A percentile compares a stretch with the other conserved stretches of the same genome.
phyloP scores from a whole-genome alignment of 2,888 invertebrate genomes.

The Oscheius sp. region DNA sequence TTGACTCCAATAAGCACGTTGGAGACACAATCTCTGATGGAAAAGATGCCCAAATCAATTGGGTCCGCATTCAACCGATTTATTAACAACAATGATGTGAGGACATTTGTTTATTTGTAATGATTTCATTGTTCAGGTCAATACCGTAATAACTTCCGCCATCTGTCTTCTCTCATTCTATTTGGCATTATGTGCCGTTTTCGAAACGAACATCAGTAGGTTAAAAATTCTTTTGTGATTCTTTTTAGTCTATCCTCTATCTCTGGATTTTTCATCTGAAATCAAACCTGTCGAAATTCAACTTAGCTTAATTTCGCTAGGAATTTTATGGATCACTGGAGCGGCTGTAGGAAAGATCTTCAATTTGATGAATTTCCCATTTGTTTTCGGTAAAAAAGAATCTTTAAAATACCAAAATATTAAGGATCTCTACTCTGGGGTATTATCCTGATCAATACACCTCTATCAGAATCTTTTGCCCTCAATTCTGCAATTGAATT shows the following conservation, averaged over 20 bases:
- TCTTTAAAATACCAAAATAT: too few species aligned
- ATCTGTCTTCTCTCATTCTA: slow-evolving; percentile 37
- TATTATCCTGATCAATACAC: slow-evolving; percentile 42
- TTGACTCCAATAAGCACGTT: neutral
- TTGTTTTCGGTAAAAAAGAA: slow-evolving; percentile 17
- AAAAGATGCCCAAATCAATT: neutral
- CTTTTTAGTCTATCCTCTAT: neutral
- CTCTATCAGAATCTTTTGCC: slow-evolving; percentile 34
- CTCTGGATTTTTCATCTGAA: neutral
- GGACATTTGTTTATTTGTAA: neutral
- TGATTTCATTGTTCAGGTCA: slow-evolving; percentile 37
- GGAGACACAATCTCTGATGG: neutral
- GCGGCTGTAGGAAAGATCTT: neutral
- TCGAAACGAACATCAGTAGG: slow-evolving; percentile 38
- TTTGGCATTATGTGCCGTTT: slow-evolving; percentile 34
- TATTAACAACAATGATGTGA: slow-evolving; percentile 42
- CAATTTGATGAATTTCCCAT: slow-evolving; percentile 1
- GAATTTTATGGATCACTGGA: neutral
- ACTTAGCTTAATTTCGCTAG: neutral
- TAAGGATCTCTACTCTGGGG: slow-evolving; percentile 44
- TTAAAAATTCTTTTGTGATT: neutral
- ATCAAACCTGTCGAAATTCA: too few species aligned
- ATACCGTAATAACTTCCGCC: slow-evolving; percentile 34
- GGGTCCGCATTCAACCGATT: slow-evolving; percentile 10
- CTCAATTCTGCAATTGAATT: slow-evolving; percentile 40